These are phyloP conservation scores for Priocnemis perturbator DNA, from an alignment of 2,888 invertebrate species.

Conservation along the genomic window DNA sequence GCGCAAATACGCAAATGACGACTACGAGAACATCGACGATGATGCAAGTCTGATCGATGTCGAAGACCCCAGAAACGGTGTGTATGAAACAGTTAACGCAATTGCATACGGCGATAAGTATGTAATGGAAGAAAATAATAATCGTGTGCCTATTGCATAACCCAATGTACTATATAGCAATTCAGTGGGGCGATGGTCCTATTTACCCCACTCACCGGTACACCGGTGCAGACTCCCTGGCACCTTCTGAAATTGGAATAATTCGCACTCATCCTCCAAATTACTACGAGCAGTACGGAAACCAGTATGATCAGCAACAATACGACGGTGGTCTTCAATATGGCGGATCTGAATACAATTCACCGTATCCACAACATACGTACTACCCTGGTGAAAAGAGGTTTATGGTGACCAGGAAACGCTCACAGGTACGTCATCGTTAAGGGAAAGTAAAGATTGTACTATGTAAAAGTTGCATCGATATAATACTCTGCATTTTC, in stretches of 20 bases:
- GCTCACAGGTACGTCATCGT: constrained; percentile 61
- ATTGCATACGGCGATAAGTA: too few species aligned
- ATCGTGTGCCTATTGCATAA: too few species aligned
- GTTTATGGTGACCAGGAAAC: constrained; percentile 69
- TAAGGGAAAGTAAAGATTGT: neutral
- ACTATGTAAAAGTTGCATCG: neutral
- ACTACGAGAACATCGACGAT: constrained; percentile 68
- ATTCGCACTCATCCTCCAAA: constrained; percentile 60
- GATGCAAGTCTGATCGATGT: constrained; percentile 64
- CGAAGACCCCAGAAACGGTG: constrained; percentile 67
- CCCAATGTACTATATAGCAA: neutral
- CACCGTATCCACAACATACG: constrained; percentile 57
- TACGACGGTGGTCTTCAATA: constrained; percentile 60
- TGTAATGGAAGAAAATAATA: neutral
- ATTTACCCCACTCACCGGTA: constrained; percentile 61
- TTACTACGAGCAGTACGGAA: constrained; percentile 65
- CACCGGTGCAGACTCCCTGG: constrained; percentile 45
- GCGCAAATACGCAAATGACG: constrained; percentile 66
- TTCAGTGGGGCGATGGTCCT: constrained; percentile 64
- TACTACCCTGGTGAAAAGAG: constrained; percentile 70
- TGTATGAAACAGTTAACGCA: neutral
- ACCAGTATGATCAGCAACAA: constrained; percentile 54
- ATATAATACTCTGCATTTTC: constrained; percentile 7
- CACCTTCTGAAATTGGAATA: constrained; percentile 61
- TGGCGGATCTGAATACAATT: constrained; percentile 60